Evolutionary conservation across 2,888 invertebrate genomes (phyloP), one percentile per base, ranked within the genome.

Genomic region (Brassicogethes aeneus): DNA sequence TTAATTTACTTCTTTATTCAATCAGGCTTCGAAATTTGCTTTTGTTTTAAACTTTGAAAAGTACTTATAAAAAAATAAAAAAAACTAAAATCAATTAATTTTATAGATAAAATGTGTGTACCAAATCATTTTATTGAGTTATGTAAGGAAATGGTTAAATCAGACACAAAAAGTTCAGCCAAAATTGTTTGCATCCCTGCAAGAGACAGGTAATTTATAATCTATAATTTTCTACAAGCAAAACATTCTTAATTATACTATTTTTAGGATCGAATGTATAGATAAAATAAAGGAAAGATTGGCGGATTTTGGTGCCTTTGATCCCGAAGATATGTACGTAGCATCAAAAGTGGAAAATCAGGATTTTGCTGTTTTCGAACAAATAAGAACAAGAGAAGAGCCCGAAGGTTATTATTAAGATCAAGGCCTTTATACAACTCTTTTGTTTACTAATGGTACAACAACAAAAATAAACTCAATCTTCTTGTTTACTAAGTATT

Each of bases 281-380:
- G 74, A 77, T 44, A 77, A 78, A 62, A 81, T 93, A 5, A 80
- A 84, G 47, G 74, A 79, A 50, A 76, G 83, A 15, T 77, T 82
- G 57, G 91, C 90, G 0, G 92, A 93, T 63, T 75, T 91, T 41
- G 79, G 85, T 16, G 81, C 83, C 3, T 81, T 85, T 2, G 90
- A 91, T 59, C 88, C 92, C 2, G 90, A 90, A 56, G 89, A 90
- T 57, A 86, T 90, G 78, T 91, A 89, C 62, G 77, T 91, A 33
- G 89, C 87, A 1, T 75, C 80, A 33, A 80, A 81, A 50, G 72
- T 78, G 38, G 77, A 76, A 15, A 77, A 85, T 60, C 77, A 84
- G 62, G 81, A 87, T 65, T 84, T 83, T 60, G 79, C 80, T 1
- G 73, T 89, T 3, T 77, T 85, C 58, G 81, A 82, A 48, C 85